Conservation (phyloP, 2,113 vertebrate genomes). For the Archilochus colubris region DNA sequence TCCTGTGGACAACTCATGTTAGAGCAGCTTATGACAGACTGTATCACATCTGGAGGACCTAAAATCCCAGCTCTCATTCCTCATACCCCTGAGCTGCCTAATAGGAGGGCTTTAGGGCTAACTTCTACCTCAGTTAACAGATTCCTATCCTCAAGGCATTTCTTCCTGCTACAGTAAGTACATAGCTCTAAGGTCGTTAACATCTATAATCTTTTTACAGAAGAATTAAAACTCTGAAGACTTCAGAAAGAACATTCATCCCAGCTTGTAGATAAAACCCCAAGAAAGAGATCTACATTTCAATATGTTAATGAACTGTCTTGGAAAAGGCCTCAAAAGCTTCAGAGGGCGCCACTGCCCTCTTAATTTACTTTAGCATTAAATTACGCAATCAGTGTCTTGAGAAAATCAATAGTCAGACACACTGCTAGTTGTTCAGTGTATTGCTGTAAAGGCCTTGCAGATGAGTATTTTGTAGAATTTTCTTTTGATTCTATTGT, state of each 20-base stretch:
- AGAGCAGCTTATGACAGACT: neutral
- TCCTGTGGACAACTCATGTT: accelerated
- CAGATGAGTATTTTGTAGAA: neutral
- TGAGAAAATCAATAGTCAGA: neutral
- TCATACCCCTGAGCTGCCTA: accelerated
- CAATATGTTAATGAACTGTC: neutral
- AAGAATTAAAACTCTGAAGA: neutral
- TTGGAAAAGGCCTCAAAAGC: neutral
- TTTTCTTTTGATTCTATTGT: neutral
- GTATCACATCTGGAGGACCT: neutral
- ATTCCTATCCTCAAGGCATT: neutral
- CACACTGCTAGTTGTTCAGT: neutral
- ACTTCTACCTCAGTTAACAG: neutral
- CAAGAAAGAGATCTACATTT: neutral
- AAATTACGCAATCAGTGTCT: neutral
- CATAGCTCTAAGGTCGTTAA: neutral
- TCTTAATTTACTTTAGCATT: neutral
- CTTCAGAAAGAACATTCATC: neutral
- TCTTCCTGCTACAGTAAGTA: neutral
- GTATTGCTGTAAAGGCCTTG: neutral
- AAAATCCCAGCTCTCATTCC: neutral
- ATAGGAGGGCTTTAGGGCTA: neutral
- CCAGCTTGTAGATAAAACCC: neutral
- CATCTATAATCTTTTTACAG: neutral
- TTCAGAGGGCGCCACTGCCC: neutral